Evolutionary conservation across 2,888 invertebrate species (phyloP), one percentile per base, ranked within the genome.

Genomic region (Pachycephus smyrnensis): DNA sequence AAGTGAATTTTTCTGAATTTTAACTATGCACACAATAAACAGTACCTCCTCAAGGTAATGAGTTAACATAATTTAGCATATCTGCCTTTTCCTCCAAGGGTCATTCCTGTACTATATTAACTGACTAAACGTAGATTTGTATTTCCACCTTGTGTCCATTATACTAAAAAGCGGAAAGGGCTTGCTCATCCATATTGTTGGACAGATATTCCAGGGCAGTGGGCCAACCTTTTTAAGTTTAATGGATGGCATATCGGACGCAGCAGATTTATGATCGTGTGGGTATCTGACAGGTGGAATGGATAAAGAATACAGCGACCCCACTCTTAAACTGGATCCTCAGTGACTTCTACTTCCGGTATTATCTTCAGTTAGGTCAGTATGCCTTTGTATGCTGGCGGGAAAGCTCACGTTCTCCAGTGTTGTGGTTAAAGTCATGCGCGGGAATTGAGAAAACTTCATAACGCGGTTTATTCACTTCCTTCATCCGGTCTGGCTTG

Each of bases 351-450:
- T 55, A 55, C 55, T 55, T 55, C 55, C 23, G 23, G 23, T 55
- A 55, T 55, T 55, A 55, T 55, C 23, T 55, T 55, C 55, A 55
- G 55, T 55, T 55, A 55, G 23, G 23, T 55, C 55, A 55, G 55
- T 55, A 55, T 55, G 55, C 55, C 23, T 55, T 55, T 55, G 55
- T 55, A 55, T 55, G 23, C 55, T 55, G 9, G 55, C 23, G 55
- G 23, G 55, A 55, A 55, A 55, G 55, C 55, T 71, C 71, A 33
- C 71, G 71, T 71, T 71, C 23, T 12, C 71, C 71, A 9, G 71
- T 33, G 33, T 71, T 71, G 15, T 71, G 71, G 33, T 32, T 33
- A 71, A 71, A 71, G 71, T 71, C 71, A 71, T 71, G 71, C 71
- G 71, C 71, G 12, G 31, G 71, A 71, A 71, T 32, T 32, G 71